Conservation (phyloP, 2,888 invertebrate genomes). For the Zhengitettix transpicula region DNA sequence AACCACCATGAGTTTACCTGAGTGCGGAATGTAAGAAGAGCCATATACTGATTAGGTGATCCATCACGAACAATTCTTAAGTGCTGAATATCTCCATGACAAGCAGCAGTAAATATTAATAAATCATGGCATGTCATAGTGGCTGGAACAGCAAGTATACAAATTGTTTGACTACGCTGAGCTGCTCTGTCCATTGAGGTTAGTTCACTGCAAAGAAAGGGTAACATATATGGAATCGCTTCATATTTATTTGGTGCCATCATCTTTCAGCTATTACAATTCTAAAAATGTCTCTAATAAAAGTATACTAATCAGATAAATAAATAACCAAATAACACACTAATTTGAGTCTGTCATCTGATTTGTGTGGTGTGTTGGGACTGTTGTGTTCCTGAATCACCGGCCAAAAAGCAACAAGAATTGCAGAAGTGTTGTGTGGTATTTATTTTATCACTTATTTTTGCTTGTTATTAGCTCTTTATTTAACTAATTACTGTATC, state of each 20-base stretch:
- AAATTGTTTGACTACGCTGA: conserved; percentile 64
- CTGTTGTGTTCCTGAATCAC: no score
- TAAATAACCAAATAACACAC: no score
- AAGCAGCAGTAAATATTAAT: conserved; percentile 84
- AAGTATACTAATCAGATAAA: no score
- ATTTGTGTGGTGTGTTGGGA: no score
- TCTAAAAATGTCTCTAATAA: no score
- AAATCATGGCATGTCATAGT: conserved; percentile 86
- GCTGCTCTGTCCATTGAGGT: conserved; percentile 49
- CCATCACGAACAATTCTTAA: conserved; percentile 84
- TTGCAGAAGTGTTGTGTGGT: background rate
- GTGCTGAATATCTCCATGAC: conserved; percentile 74
- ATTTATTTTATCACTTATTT: background rate
- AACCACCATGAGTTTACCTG: conserved; percentile 7
- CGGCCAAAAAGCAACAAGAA: no score
- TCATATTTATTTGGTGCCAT: no score
- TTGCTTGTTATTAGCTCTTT: no score
- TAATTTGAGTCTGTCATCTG: no score
- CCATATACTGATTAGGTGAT: conserved; percentile 93
- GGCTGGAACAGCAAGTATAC: conserved; percentile 78
- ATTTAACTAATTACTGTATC: no score
- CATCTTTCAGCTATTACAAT: no score
- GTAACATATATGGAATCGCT: no score
- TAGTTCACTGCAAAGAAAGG: conserved; percentile 39
- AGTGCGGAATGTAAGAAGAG: conserved; percentile 61